These are phyloP conservation scores for Crypturellus tataupa DNA, from an alignment of 2,797 vertebrate genomes.

Conservation along the genomic window DNA sequence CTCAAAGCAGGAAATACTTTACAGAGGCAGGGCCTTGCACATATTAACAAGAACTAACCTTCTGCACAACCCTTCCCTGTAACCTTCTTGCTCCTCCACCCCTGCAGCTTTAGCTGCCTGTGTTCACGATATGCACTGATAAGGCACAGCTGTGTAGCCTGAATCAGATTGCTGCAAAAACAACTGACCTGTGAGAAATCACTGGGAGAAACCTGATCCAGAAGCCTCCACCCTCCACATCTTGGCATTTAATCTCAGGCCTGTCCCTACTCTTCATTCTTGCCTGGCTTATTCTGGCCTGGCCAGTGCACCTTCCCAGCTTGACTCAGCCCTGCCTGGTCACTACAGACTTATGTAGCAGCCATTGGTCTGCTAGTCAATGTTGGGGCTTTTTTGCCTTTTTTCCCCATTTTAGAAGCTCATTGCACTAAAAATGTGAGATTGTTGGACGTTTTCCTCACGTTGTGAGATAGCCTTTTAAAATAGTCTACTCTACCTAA, in stretches of 20 bases:
- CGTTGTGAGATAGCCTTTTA: too few species aligned
- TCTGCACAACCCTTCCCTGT: not conserved
- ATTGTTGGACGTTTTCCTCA: too few species aligned
- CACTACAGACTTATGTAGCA: too few species aligned
- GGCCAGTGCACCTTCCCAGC: accelerated
- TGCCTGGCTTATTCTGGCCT: not conserved
- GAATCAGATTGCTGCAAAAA: not conserved
- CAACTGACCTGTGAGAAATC: not conserved
- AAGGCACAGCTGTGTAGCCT: not conserved
- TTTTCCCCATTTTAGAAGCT: too few species aligned
- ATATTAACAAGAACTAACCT: accelerated
- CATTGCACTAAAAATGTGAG: too few species aligned
- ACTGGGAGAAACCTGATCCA: not conserved
- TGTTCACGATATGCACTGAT: not conserved
- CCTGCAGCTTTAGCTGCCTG: not conserved
- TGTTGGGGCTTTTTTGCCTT: too few species aligned
- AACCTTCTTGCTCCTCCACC: not conserved
- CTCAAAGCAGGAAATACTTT: not conserved
- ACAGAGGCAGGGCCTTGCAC: not conserved
- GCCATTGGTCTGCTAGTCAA: too few species aligned
- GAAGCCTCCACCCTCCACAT: not conserved
- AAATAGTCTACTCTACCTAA: too few species aligned
- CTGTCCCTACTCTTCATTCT: too few species aligned
- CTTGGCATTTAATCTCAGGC: not conserved
- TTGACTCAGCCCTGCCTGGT: not conserved